Conservation (phyloP, 2,797 vertebrate species). For the Amniataba percoides region DNA sequence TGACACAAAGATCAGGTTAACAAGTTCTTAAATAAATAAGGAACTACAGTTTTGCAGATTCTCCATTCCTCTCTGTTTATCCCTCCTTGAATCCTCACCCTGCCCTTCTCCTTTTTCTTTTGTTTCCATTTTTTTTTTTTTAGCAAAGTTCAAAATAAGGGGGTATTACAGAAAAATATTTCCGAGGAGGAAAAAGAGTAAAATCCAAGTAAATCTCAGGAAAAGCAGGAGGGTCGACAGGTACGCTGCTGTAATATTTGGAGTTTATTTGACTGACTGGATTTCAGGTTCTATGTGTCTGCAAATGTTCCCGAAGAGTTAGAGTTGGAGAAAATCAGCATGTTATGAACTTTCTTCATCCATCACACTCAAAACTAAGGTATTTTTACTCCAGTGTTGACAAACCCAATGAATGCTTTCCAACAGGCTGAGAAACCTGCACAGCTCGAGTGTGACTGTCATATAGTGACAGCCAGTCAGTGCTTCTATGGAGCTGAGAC, state of each 20-base stretch:
- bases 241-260: neutral
- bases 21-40: too few species aligned
- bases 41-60: too few species aligned
- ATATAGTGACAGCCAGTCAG: conserved; percentile 23
- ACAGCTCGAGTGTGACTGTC: conserved; percentile 7
- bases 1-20: too few species aligned
- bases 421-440: conserved; percentile 9
- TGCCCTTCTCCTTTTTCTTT: too few species aligned
- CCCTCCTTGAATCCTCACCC: too few species aligned
- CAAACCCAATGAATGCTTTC: conserved; percentile 27
- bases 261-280: neutral
- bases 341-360: neutral
- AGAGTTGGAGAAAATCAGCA: neutral
- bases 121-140: too few species aligned
- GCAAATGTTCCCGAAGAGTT: neutral
- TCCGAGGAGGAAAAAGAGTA: too few species aligned
- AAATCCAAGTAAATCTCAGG: too few species aligned
- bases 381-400: conserved; percentile 29
- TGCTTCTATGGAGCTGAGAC: neutral
- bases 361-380: conserved; percentile 7
- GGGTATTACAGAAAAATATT: too few species aligned
- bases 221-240: too few species aligned
- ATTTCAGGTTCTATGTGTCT: neutral
- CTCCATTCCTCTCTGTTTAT: too few species aligned
- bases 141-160: too few species aligned